A percentile compares a stretch with the other conserved stretches of the same genome.
Evolutionary conservation across 1,140 invertebrate species (phyloP).

Genomic region (Drosophila saltans): DNA sequence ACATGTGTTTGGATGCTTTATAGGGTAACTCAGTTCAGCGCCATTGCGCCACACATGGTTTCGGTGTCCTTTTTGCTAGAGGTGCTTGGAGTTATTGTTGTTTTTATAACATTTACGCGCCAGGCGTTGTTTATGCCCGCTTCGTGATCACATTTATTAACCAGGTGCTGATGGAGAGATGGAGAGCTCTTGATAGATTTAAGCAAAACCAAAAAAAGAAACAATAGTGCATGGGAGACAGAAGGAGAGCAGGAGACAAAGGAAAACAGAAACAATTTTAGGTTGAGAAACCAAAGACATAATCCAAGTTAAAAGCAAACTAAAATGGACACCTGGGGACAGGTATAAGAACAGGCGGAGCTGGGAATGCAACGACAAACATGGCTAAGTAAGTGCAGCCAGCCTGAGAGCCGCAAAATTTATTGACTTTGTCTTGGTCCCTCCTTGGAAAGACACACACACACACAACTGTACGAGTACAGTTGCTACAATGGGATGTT

Average conservation of each 20-base stretch:
- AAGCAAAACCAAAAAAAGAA: neutral
- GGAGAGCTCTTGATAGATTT: slow-evolving; percentile 7
- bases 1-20: slow-evolving; percentile 51
- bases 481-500: neutral
- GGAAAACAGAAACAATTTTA: slow-evolving; percentile 20
- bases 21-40: slow-evolving; percentile 47
- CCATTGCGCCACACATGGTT: slow-evolving; percentile 8
- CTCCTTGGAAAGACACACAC: neutral
- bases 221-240: neutral
- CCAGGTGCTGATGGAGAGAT: slow-evolving; percentile 6
- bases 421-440: slow-evolving; percentile 71
- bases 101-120: slow-evolving; percentile 20
- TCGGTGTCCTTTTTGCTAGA: neutral
- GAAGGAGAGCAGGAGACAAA: neutral
- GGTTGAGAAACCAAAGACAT: slow-evolving; percentile 66
- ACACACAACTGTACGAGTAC: neutral
- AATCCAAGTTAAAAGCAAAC: slow-evolving; percentile 71
- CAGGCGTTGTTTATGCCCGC: slow-evolving; percentile 65
- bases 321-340: slow-evolving; percentile 78
- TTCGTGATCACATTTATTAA: slow-evolving; percentile 70
- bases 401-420: slow-evolving; percentile 66
- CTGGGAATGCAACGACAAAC: slow-evolving; percentile 28
- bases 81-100: slow-evolving; percentile 10
- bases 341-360: slow-evolving; percentile 6
- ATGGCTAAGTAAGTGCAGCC: slow-evolving; percentile 66